Conservation (phyloP, 2,888 invertebrate genomes). For the Epiperipatus broadwayi region DNA sequence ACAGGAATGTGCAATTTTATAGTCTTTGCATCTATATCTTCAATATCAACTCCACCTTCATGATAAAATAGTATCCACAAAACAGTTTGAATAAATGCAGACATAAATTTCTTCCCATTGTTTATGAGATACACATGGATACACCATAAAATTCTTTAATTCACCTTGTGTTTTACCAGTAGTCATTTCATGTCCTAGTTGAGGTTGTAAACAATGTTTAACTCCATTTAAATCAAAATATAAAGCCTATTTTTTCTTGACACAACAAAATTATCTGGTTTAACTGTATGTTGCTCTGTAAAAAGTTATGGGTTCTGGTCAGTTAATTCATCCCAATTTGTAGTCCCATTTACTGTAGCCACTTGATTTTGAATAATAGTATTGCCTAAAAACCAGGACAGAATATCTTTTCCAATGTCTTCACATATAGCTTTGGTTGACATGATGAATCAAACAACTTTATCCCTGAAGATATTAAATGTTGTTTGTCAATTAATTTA, state of each 20-base stretch:
- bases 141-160: too few relatives aligned
- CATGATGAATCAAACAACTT: too few relatives aligned
- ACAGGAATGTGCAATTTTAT: too few relatives aligned
- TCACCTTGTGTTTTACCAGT: too few relatives aligned
- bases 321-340: slow-evolving; percentile 54
- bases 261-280: slow-evolving; percentile 94
- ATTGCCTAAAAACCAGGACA: slow-evolving; percentile 54
- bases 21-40: too few relatives aligned
- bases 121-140: too few relatives aligned
- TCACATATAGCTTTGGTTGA: slow-evolving; percentile 92
- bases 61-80: too few relatives aligned
- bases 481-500: too few relatives aligned
- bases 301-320: slow-evolving; percentile 63
- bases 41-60: too few relatives aligned
- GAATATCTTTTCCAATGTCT: slow-evolving; percentile 75
- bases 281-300: slow-evolving; percentile 67
- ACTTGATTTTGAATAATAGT: slow-evolving; percentile 50
- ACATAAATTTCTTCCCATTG: too few relatives aligned
- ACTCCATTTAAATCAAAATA: slow-evolving; percentile 62
- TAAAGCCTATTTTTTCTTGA: slow-evolving; percentile 86
- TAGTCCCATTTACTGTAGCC: slow-evolving; percentile 54
- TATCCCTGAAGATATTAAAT: too few relatives aligned
- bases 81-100: too few relatives aligned
- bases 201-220: slow-evolving; percentile 64
- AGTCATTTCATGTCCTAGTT: slow-evolving; percentile 61